Percentiles rank a stretch among this genome's conserved stretches.
Conservation (phyloP, 2,113 vertebrate genomes). For the Mustela lutreola region DNA sequence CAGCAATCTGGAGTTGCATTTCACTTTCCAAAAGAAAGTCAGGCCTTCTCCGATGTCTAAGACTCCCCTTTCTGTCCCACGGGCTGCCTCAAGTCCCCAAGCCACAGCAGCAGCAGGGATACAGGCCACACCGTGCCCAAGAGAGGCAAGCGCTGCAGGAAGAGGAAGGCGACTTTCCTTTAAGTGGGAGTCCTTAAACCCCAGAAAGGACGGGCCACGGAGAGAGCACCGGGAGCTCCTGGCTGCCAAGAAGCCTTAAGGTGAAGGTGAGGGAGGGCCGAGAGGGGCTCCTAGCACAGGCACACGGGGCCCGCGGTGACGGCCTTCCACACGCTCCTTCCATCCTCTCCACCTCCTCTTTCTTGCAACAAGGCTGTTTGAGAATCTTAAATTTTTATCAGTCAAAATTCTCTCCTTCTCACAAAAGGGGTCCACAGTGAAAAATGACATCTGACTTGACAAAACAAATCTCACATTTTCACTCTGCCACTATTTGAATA, state of each 20-base stretch:
- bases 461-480: neutral
- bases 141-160: neutral
- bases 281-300: neutral
- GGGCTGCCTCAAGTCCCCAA: neutral
- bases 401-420: neutral
- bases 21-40: slow-evolving; percentile 70
- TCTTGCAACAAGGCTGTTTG: slow-evolving; percentile 20
- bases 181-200: neutral
- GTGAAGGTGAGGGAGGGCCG: neutral
- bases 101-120: slow-evolving; percentile 32
- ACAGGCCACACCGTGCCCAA: neutral
- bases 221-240: neutral
- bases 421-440: neutral
- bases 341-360: neutral
- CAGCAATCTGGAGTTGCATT: slow-evolving; percentile 35
- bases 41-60: slow-evolving; percentile 44
- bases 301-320: neutral
- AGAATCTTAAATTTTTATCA: neutral
- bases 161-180: neutral
- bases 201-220: neutral
- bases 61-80: neutral
- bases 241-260: neutral
- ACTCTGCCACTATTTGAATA: neutral
- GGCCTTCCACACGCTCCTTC: neutral
- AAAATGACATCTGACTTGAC: neutral